A percentile compares a stretch with the other conserved stretches of the same genome.
Evolutionary conservation across 2,888 invertebrate species (phyloP).

Genomic region (Harpalus rufipes): DNA sequence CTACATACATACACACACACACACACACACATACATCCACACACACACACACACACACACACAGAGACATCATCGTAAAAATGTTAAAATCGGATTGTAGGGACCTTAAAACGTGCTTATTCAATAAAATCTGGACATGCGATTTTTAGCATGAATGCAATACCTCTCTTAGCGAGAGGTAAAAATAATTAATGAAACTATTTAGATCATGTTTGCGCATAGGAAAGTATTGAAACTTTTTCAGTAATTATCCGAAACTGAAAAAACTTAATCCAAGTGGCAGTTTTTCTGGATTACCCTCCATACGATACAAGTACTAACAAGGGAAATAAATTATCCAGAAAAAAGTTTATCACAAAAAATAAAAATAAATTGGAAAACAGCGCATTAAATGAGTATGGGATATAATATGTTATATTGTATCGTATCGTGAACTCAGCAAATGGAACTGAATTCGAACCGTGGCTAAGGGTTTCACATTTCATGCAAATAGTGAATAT

Average conservation of each 20-base stretch:
- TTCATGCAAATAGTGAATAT: conserved; percentile 52
- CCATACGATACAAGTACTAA: background rate
- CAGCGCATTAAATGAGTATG: conserved; percentile 27
- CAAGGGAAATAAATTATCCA: conserved; percentile 25
- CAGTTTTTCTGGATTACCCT: background rate
- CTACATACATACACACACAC: too few species aligned
- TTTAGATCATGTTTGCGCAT: background rate
- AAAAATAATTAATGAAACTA: too few species aligned
- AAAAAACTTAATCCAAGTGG: background rate
- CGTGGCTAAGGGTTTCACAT: conserved; percentile 40
- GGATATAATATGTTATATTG: conserved; percentile 14
- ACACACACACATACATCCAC: too few species aligned
- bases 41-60: too few species aligned
- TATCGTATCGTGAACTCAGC: conserved; percentile 19
- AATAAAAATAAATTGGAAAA: conserved; percentile 31
- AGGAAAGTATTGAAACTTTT: background rate
- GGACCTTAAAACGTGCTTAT: too few species aligned
- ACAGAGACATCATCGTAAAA: too few species aligned
- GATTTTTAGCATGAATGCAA: too few species aligned
- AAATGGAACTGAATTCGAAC: conserved; percentile 39
- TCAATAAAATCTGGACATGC: too few species aligned
- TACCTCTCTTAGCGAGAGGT: too few species aligned
- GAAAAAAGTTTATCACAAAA: conserved; percentile 22
- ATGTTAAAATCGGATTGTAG: too few species aligned
- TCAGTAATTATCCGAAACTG: background rate